These are phyloP conservation scores for Ceyx cyanopectus DNA, from an alignment of 2,113 vertebrate species.

Conservation along the genomic window DNA sequence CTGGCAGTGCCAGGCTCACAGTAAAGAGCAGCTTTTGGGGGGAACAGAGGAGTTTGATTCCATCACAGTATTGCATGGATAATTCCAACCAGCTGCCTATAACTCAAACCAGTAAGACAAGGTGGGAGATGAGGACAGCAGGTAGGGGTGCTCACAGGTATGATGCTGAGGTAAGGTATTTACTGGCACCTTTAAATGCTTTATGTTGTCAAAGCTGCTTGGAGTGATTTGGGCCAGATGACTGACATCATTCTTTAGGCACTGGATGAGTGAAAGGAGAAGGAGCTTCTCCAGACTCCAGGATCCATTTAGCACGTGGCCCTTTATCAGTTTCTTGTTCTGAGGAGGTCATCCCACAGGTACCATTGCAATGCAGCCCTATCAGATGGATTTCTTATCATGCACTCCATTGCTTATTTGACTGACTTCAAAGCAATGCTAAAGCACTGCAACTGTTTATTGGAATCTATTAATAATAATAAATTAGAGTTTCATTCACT, in stretches of 20 bases:
- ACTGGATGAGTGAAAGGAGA: not conserved
- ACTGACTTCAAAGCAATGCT: conserved; percentile 7
- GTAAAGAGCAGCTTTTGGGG: not conserved
- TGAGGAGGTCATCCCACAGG: not conserved
- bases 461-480: conserved; percentile 46
- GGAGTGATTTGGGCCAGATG: not conserved
- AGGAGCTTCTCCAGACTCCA: not conserved
- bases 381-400: conserved; percentile 20
- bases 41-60: conserved; percentile 34
- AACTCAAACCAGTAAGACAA: not conserved
- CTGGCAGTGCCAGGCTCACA: conserved; percentile 15
- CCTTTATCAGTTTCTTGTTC: not conserved
- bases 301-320: not conserved
- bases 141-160: not conserved
- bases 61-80: conserved; percentile 24
- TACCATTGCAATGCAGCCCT: not conserved
- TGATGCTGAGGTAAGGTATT: not conserved
- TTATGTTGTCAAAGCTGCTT: not conserved
- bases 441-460: conserved; percentile 10
- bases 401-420: not conserved
- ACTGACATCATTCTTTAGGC: not conserved
- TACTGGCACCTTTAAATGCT: not conserved
- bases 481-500: conserved; percentile 27
- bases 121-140: not conserved
- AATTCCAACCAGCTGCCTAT: conserved; percentile 11